Evolutionary conservation across 1,140 invertebrate species (phyloP), one percentile per base, ranked within the genome.

Genomic region (Parasteatoda tepidariorum): DNA sequence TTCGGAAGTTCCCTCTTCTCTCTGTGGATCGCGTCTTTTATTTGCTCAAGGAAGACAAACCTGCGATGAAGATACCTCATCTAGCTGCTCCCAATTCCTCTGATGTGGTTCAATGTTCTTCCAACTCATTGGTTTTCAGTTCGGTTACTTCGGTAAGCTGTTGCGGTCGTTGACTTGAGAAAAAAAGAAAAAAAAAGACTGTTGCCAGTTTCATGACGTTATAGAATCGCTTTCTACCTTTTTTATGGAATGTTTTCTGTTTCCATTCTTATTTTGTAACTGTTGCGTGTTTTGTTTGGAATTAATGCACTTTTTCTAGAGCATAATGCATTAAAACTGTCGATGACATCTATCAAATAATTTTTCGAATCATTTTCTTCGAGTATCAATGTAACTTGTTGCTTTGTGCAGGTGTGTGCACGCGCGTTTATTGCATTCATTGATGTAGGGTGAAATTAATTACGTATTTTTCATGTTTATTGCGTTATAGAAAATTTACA

Each of bases 41-140:
- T 33, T 18, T 38, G 30, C 22, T 71, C n/a, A 48, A 71, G n/a
- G n/a, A n/a, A n/a, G 68, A 30, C 38, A 55, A 67, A 15, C 54
- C 33, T n/a, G 24, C 31, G 31, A 30, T 38, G 57, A 75, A 55
- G 57, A 59, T 57, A 30, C 68, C 57, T 48, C 54, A 73, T 73
- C 59, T 62, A 31, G 38, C 41, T 28, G 28, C 15, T 41, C 34
- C 31, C 18, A 68, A 68, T 22, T 24, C 7, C 18, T 33, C 26
- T n/a, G 34, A 11, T 38, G 28, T 79, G 76, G 76, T 79, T 79
- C 76, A 79, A 79, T 79, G 76, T 68, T 79, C 76, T 57, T 57
- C 15, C 38, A 15, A 24, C 64, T 68, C 62, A 68, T 79, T 67
- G 76, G 31, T 78, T 79, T 79, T 34, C 76, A 78, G 59, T n/a